phyloP scores from a whole-genome alignment of 1,140 invertebrate species.

The Tetramorium parvispinum region DNA sequence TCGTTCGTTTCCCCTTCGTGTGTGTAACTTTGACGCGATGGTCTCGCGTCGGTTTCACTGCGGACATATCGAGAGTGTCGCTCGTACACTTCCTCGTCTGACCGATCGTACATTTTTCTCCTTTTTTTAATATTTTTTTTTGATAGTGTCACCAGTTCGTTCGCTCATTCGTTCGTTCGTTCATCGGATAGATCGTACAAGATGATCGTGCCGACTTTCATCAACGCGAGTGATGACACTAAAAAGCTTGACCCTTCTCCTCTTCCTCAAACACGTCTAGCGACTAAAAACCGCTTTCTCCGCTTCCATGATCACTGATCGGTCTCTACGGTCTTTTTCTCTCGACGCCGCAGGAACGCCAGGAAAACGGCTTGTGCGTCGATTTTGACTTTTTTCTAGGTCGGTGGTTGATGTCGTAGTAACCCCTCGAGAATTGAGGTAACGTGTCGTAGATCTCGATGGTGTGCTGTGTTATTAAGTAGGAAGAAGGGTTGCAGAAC shows the following conservation, averaged over 20 bases:
- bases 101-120: not conserved
- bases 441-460: slow-evolving; percentile 55
- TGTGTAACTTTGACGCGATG: slow-evolving; percentile 18
- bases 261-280: not conserved
- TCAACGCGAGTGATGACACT: slow-evolving; percentile 11
- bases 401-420: not conserved
- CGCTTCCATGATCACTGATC: not conserved
- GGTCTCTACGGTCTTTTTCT: not conserved
- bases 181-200: not conserved
- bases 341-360: not conserved
- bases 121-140: not conserved
- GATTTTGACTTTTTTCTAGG: slow-evolving; percentile 48
- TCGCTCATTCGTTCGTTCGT: not conserved
- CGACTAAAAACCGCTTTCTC: slow-evolving; percentile 14
- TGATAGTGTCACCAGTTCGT: not conserved
- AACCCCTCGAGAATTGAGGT: slow-evolving; percentile 47
- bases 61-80: not conserved
- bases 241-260: not conserved
- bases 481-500: slow-evolving; percentile 42
- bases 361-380: slow-evolving; percentile 16
- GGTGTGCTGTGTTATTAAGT: slow-evolving; percentile 32
- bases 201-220: not conserved
- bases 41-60: not conserved
- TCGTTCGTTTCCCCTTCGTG: not conserved
- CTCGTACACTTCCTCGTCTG: not conserved